These are phyloP conservation scores for Julus scanicus DNA, from an alignment of 2,888 invertebrate species.

Conservation along the genomic window DNA sequence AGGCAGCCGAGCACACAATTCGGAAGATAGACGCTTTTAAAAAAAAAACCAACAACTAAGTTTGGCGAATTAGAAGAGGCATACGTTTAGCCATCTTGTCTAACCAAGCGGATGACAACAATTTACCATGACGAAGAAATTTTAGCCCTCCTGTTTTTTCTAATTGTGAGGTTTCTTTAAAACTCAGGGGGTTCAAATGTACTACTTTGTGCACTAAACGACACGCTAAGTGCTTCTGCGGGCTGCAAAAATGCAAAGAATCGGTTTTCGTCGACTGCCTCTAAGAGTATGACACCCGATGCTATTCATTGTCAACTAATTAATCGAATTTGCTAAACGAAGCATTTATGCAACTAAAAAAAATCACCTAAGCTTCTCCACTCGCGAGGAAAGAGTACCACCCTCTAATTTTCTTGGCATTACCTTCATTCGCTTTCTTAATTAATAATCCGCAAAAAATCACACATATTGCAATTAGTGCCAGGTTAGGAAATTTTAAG, in stretches of 20 bases:
- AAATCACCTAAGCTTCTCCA: not conserved
- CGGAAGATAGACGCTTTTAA: not conserved
- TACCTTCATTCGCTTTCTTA: constrained; percentile 1
- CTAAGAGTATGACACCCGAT: not conserved
- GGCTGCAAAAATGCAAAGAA: not conserved
- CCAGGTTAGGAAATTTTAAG: not conserved
- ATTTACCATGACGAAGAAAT: constrained; percentile 30
- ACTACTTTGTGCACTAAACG: not conserved
- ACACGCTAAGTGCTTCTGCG: not conserved
- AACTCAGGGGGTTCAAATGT: not conserved
- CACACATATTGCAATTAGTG: not conserved
- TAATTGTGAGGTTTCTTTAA: not conserved
- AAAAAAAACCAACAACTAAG: constrained; percentile 37
- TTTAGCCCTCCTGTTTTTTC: not conserved
- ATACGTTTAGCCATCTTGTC: not conserved
- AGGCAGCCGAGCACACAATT: constrained; percentile 15
- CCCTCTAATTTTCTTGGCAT: not conserved
- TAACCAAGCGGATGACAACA: constrained; percentile 34
- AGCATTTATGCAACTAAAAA: constrained; percentile 1
- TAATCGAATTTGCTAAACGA: constrained; percentile 39
- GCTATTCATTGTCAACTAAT: constrained; percentile 21
- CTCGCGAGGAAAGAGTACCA: not conserved
- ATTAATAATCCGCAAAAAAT: not conserved
- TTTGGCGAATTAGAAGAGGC: constrained; percentile 27
- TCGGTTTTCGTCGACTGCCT: not conserved